Evolutionary conservation across 2,888 invertebrate genomes (phyloP).

Genomic region (Glyphotaelius pellucidus): DNA sequence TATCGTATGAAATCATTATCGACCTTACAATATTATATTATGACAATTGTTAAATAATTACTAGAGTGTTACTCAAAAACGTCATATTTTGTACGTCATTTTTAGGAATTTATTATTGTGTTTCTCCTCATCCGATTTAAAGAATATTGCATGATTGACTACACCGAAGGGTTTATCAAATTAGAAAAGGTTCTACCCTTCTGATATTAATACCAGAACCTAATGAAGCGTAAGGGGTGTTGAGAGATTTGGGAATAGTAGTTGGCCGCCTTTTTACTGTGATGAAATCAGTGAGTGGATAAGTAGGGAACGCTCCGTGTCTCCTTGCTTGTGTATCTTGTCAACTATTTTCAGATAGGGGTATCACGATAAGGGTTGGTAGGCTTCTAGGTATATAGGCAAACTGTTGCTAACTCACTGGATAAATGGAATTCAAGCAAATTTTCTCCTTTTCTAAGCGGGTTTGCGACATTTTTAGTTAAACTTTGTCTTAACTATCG

Average conservation of each 20-base stretch:
- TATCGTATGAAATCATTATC: neutral
- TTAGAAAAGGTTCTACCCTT: conserved; percentile 5
- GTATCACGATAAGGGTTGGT: neutral
- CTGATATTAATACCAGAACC: conserved; percentile 17
- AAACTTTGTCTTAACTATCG: neutral
- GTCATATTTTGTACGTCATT: neutral
- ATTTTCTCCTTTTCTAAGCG: neutral
- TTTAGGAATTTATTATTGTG: neutral
- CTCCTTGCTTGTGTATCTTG: conserved; percentile 29
- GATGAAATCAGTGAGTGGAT: conserved; percentile 32
- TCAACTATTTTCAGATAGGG: conserved; percentile 42
- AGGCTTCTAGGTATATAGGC: neutral
- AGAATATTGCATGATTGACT: neutral
- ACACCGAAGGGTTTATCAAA: neutral
- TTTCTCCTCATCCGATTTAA: neutral
- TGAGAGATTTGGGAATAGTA: conserved; percentile 22
- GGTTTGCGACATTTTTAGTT: neutral
- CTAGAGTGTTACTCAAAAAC: neutral
- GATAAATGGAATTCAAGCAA: neutral
- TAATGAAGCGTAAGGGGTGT: conserved; percentile 20
- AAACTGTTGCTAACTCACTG: neutral
- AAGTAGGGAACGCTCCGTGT: conserved; percentile 17
- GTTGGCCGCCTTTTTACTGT: conserved; percentile 20
- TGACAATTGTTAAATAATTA: neutral
- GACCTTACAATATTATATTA: neutral